phyloP scores from a whole-genome alignment of 1,140 invertebrate species.

The Drosophila oshimai region DNA sequence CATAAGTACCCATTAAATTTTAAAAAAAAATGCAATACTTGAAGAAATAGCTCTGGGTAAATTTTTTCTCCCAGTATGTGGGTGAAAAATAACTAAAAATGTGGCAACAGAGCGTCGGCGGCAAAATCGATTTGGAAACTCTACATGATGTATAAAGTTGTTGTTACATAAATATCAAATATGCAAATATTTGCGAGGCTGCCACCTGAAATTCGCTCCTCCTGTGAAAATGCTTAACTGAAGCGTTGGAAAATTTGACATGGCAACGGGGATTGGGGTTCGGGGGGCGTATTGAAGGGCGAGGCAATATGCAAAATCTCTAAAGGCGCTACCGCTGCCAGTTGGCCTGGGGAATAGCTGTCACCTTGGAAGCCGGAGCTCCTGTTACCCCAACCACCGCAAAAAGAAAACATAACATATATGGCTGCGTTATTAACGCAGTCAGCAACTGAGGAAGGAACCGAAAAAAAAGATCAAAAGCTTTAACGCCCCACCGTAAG shows the following conservation, averaged over 20 bases:
- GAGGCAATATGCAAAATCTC: constrained; percentile 54
- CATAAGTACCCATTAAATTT: too few relatives aligned
- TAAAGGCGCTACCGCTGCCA: constrained; percentile 27
- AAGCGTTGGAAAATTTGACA: constrained; percentile 50
- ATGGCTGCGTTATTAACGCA: constrained; percentile 68
- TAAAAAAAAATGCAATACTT: too few relatives aligned
- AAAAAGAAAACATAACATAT: constrained; percentile 1
- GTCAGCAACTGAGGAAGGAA: constrained; percentile 50
- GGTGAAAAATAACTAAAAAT: constrained; percentile 58
- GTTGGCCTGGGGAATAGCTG: constrained; percentile 50
- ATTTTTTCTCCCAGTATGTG: neutral
- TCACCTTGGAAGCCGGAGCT: constrained; percentile 53
- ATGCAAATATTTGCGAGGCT: constrained; percentile 75
- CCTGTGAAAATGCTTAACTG: constrained; percentile 56
- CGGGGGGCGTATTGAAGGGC: constrained; percentile 3
- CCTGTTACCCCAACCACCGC: neutral
- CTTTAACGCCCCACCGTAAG: constrained; percentile 59
- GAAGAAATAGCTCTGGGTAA: too few relatives aligned
- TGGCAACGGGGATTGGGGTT: constrained; percentile 4
- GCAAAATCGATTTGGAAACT: constrained; percentile 69
- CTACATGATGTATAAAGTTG: constrained; percentile 72
- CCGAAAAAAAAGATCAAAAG: constrained; percentile 78
- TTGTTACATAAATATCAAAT: constrained; percentile 78
- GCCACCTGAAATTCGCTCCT: constrained; percentile 60
- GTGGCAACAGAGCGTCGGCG: constrained; percentile 18